phyloP scores from a whole-genome alignment of 2,888 invertebrate species.

The Hemistola chrysoprasaria region DNA sequence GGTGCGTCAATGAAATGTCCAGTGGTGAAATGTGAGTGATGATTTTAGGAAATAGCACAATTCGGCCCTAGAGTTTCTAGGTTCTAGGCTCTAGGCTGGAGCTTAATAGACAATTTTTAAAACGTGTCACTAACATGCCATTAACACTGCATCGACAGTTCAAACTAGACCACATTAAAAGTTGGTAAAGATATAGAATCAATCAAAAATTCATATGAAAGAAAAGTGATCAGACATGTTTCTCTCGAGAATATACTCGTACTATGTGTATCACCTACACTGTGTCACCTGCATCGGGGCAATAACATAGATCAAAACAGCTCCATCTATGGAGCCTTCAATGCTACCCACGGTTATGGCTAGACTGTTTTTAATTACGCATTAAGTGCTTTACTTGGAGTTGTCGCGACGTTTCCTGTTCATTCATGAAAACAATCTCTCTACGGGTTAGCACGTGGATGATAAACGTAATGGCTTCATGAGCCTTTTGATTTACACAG shows the following conservation, averaged over 20 bases:
- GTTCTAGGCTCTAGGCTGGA: no score
- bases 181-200: no score
- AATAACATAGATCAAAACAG: conserved; percentile 65
- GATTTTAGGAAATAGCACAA: no score
- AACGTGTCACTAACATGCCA: no score
- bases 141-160: no score
- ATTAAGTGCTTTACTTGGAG: conserved; percentile 35
- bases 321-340: conserved; percentile 55
- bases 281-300: conserved; percentile 41
- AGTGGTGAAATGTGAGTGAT: no score
- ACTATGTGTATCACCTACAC: conserved; percentile 11
- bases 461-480: conserved; percentile 1
- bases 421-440: conserved; percentile 16
- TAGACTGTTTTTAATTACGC: conserved; percentile 48
- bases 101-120: no score
- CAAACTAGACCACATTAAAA: no score
- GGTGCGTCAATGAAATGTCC: no score
- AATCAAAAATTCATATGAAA: no score
- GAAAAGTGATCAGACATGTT: background rate
- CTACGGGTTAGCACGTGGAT: conserved; percentile 8
- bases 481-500: no score
- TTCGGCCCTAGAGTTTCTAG: no score
- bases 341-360: conserved; percentile 49
- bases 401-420: conserved; percentile 26
- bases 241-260: background rate